Base-by-base conservation (phyloP, 2,888 invertebrate species). In the Eueremaeus valkanovi region DNA sequence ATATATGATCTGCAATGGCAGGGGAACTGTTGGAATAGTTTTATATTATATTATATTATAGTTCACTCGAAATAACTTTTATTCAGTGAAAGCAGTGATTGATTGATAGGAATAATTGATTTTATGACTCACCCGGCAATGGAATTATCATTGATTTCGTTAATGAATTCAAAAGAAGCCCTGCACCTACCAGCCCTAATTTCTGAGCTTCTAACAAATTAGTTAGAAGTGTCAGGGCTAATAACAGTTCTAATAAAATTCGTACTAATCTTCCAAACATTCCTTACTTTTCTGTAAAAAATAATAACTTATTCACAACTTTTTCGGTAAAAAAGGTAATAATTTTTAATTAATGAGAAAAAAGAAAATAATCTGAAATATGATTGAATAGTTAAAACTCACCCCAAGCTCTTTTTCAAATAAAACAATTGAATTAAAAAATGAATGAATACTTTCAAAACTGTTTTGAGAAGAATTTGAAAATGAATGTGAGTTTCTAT, bases 71-170 rank as follows among this genome's bases (percentile, higher is more conserved):
- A n/a, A n/a, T n/a, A n/a, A n/a, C n/a, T n/a, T n/a, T n/a, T n/a
- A n/a, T 55, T 21, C 2, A 21, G 3, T 55, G 1, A 55, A 55
- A 24, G 8, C 3, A 55, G 3, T 18, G 27, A 18, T 61, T 61
- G 29, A 36, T 63, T n/a, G 9, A n/a, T 18, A 63, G 1, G 16
- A 33, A 18, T 3, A 31, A 24, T 55, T 9, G 55, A 55, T 6
- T 55, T 21, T 21, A 55, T 24, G n/a, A n/a, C n/a, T 63, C 33
- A 63, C 63, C 31, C n/a, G 63, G 63, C 11, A 63, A 21, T 33
- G 63, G 63, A 18, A 63, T 21, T 63, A 63, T 63, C 63, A 63
- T 63, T 63, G 63, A 33, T 63, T 63, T 63, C 0, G 33, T 63
- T 18, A 63, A 63, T 18, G 63, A 63, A 36, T 63, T 63, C 5